A percentile compares a stretch with the other conserved stretches of the same genome.
These are phyloP conservation scores for Vultur gryphus DNA, from an alignment of 2,797 vertebrate genomes.

Conservation along the genomic window DNA sequence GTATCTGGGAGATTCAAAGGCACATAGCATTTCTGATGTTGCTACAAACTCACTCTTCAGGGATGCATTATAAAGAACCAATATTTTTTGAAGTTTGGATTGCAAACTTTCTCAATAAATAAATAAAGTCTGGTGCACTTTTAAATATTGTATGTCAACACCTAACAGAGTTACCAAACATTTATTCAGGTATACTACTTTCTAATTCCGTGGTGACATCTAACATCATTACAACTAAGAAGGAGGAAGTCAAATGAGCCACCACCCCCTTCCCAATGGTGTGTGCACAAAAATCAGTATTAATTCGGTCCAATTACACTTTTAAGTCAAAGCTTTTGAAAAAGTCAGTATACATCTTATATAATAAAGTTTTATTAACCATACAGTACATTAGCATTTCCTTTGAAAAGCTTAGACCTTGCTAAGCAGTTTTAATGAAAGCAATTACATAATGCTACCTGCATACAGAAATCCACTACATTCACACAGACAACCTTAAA, in stretches of 20 bases:
- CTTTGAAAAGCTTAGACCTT: constrained; percentile 65
- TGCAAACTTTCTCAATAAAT: neutral
- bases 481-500: constrained; percentile 54
- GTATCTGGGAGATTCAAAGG: neutral
- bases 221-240: neutral
- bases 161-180: neutral
- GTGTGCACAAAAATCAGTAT: neutral
- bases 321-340: neutral
- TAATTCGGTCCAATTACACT: neutral
- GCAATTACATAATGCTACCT: constrained; percentile 33
- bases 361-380: constrained; percentile 68
- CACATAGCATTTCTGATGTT: neutral
- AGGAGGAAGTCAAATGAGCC: neutral
- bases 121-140: neutral
- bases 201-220: neutral
- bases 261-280: neutral
- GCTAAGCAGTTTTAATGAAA: constrained; percentile 59
- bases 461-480: constrained; percentile 58
- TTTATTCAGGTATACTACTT: neutral
- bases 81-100: neutral
- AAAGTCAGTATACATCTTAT: neutral
- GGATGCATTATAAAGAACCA: neutral
- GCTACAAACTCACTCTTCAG: neutral
- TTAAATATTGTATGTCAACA: neutral
- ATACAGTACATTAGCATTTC: constrained; percentile 62